Base-by-base conservation (phyloP, 2,113 vertebrate species). In the Macheiramphus alcinus region DNA sequence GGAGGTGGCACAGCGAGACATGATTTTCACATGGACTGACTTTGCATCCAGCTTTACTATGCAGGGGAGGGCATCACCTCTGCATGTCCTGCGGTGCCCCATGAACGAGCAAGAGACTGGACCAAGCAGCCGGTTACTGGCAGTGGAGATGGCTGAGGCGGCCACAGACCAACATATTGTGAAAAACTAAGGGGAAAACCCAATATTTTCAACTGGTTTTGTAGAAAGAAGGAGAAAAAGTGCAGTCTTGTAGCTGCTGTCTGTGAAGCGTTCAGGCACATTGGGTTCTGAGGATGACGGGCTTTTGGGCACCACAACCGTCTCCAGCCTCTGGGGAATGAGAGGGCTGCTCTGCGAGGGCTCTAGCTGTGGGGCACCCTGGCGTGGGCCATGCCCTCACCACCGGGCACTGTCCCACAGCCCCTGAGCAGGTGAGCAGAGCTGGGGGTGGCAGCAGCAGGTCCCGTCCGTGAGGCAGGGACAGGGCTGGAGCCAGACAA, bases 281-380 rank as follows among this genome's bases (percentile, higher is more conserved):
- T 17, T 22, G 7, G 21, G 14, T 71, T 70, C 66, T 48, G 66
- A 55, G 7, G 6, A 47, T 48, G 74, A 31, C 5, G 17, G 21
- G 22, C 3, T 78, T 86, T 90, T 65, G 25, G 31, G 29, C 74
- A 31, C 26, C 38, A 84, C 23, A 22, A 59, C 13, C 21, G 25
- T 19, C 9, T 71, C 20, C 56, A 75, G 16, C 7, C 6, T 42
- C 11, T 2, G 15, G 25, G 5, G 13, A 42, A 7, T 4, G 34
- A 70, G 18, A 79, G 21, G n/a, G 19, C 27, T 88, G 38, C 26
- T 43, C 50, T 73, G 18, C 1, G 5, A 88, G 14, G 12, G 5
- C 11, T 31, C 0, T 3, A 67, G 23, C 13, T 0, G 0, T 34
- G 48, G 29, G 19, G 11, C 2, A 65, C 25, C 13, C 22, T 73